Evolutionary conservation across 2,888 invertebrate genomes (phyloP).

Genomic region (Hypselothyrea guttata): DNA sequence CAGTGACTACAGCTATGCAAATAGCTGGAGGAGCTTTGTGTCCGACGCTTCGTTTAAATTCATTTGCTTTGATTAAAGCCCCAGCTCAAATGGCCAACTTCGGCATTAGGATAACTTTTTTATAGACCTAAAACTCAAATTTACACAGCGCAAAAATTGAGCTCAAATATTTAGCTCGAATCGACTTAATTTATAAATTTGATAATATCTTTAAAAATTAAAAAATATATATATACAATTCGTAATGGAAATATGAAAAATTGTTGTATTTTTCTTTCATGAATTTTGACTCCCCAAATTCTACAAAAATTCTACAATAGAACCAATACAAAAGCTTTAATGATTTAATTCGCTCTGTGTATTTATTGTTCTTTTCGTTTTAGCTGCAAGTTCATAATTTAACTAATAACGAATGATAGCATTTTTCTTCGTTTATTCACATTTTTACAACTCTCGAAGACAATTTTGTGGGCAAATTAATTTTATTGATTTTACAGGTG

Average conservation of each 20-base stretch:
- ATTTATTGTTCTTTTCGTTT: too few relatives aligned
- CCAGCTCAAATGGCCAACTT: conserved; percentile 40
- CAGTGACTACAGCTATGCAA: conserved; percentile 61
- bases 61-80: conserved; percentile 75
- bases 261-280: conserved; percentile 24
- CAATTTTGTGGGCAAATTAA: conserved; percentile 50
- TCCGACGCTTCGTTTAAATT: conserved; percentile 74
- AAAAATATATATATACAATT: background rate
- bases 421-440: background rate
- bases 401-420: conserved; percentile 45
- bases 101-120: conserved; percentile 43
- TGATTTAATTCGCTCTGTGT: too few relatives aligned
- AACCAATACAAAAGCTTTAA: too few relatives aligned
- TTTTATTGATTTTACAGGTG: conserved; percentile 52
- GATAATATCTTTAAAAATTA: too few relatives aligned
- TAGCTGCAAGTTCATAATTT: conserved; percentile 56
- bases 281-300: too few relatives aligned
- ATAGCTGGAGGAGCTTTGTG: conserved; percentile 65
- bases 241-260: conserved; percentile 7
- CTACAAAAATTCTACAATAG: too few relatives aligned
- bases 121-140: conserved; percentile 16
- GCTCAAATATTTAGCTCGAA: too few relatives aligned
- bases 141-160: too few relatives aligned
- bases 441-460: conserved; percentile 24
- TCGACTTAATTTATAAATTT: too few relatives aligned